Evolutionary conservation across 2,888 invertebrate genomes (phyloP), one percentile per base, ranked within the genome.

Genomic region (Nomada flava): DNA sequence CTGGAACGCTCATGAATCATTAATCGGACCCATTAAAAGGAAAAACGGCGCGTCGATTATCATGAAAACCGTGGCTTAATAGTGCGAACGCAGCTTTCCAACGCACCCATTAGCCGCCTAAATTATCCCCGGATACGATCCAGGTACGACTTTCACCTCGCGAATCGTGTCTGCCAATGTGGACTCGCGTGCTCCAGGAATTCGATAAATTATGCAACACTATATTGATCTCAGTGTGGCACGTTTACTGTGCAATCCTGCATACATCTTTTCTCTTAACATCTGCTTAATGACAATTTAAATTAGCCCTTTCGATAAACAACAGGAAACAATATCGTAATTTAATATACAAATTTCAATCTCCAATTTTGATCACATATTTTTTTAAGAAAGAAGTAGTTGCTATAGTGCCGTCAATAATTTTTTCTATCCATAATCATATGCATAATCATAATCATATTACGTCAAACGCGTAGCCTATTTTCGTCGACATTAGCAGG

Each of bases 41-140:
- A 76, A 72, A 76, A 76, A 63, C 62, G 69, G 36, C 59, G 26
- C 29, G 52, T n/a, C 65, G 77, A 77, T 77, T 77, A 77, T 73
- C 73, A 23, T 36, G 77, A 68, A 78, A 74, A 77, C 44, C 76
- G 20, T 42, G 44, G 50, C n/a, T 73, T 76, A 76, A 71, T 64
- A 65, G 65, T 52, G 64, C 36, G 64, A 71, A 52, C 57, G 29
- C 62, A 47, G 64, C 59, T 65, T 76, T 76, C 53, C 70, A 76
- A 52, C 36, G 60, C n/a, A 50, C 53, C 78, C 68, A 63, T 75
- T 79, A 75, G 52, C 9, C 71, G 65, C 55, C 67, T 67, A 71
- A 79, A 79, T 79, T 67, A 79, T 79, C 79, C 26, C 11, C n/a
- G 50, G 26, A 55, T 60, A 71, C 55, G 79, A 76, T 65, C 69